Percentiles rank a stretch among this genome's conserved stretches.
These are phyloP conservation scores for Eucidaris tribuloides DNA, from an alignment of 35 echinoderm and acorn worm genomes.

Conservation along the genomic window DNA sequence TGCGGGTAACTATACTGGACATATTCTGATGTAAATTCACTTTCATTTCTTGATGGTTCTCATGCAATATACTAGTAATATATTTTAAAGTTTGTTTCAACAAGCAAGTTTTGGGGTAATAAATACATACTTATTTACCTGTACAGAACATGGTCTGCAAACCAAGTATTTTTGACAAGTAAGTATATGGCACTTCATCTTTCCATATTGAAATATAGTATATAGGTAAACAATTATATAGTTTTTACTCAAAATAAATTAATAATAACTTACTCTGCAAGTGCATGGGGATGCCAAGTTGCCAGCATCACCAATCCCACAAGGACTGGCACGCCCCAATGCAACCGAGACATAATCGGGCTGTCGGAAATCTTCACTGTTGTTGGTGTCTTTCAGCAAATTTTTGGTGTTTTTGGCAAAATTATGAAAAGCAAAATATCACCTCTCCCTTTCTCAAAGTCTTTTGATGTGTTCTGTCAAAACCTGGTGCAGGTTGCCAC, in stretches of 20 bases:
- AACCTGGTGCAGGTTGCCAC: background rate
- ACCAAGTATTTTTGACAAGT: background rate
- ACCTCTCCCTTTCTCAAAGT: background rate
- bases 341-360: background rate
- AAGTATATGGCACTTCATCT: background rate
- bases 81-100: background rate
- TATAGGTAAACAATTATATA: background rate
- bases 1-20: too few relatives aligned
- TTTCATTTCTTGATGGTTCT: too few relatives aligned
- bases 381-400: too few relatives aligned
- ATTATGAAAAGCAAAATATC: background rate
- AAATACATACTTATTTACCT: background rate
- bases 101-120: background rate
- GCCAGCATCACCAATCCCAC: background rate
- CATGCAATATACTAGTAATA: too few relatives aligned
- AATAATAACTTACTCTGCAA: conserved; percentile 9
- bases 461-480: background rate
- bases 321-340: background rate
- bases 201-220: background rate
- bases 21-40: too few relatives aligned
- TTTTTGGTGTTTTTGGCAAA: background rate
- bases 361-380: too few relatives aligned
- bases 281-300: background rate
- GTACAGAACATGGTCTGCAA: background rate
- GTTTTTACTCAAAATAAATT: background rate